These are phyloP conservation scores for Oopsacas minuta DNA, from an alignment of 37 sponge, comb jelly and placozoan species.

Conservation along the genomic window DNA sequence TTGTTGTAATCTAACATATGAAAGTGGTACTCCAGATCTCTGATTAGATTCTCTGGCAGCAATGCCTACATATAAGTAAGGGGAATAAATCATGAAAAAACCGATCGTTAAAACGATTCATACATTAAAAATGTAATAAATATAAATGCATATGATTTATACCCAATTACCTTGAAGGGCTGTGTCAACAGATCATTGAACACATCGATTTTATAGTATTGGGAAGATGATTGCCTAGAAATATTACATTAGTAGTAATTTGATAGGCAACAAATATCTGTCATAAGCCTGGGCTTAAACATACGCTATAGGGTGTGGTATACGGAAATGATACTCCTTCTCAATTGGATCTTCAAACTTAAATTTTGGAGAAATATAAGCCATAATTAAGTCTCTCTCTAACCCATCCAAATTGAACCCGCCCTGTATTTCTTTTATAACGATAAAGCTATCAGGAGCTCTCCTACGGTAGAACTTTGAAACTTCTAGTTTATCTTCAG, in stretches of 20 bases:
- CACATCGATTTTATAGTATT: conserved; percentile 14
- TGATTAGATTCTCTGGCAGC: background rate
- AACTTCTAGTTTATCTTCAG: background rate
- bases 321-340: background rate
- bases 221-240: background rate
- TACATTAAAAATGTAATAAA: no score
- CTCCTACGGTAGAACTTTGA: conserved; percentile 12
- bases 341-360: background rate
- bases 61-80: background rate
- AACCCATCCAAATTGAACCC: background rate
- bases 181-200: background rate
- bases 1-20: background rate
- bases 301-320: background rate
- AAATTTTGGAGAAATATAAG: background rate
- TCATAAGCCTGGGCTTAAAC: background rate
- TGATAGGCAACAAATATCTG: background rate
- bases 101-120: no score
- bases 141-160: background rate
- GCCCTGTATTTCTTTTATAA: background rate
- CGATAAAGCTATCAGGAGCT: conserved; percentile 7
- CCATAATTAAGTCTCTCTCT: conserved; percentile 4
- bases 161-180: background rate
- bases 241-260: background rate
- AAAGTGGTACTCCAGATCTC: conserved; percentile 15
- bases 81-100: no score